Evolutionary conservation across 1,140 invertebrate genomes (phyloP), one percentile per base, ranked within the genome.

Genomic region (Manduca sexta): DNA sequence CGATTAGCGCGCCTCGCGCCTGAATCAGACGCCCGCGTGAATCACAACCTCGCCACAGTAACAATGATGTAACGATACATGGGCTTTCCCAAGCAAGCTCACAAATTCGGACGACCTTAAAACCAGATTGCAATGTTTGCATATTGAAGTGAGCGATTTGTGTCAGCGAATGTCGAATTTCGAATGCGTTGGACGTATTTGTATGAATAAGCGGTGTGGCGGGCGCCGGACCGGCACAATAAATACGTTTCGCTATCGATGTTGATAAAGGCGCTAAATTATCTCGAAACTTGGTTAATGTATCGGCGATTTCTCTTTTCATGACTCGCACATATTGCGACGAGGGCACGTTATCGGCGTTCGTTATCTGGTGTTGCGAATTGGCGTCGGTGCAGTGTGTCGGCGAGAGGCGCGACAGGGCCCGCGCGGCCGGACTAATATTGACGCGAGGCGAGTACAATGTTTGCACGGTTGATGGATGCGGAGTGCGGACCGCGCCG

Each of bases 401-500:
- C 21, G 21, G 21, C 21, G 21, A 26, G 21, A 5, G 21, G 21
- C 8, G 21, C 21, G 21, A 26, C 4, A 5, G 21, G 21, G 21
- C 4, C 8, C 21, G 21, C 43, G 12, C 18, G 29, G 31, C 30
- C 31, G 14, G 51, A 55, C 59, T 54, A 69, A 72, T 70, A 78
- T 73, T 69, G 66, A 70, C 60, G 56, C 62, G 56, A 66, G 59
- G 69, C 63, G 59, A 52, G 70, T 64, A 63, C 61, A 69, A 58
- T 75, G 74, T 77, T 79, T 73, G 66, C 60, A 52, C 56, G 49
- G 51, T 65, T 70, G 69, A 79, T 79, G 64, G 67, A 75, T 70
- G 64, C 53, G 64, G 65, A 64, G 73, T 70, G 64, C 53, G 64
- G 65, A 64, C 55, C 62, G 74, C 58, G 8, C 43, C 15, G 34